phyloP scores from a whole-genome alignment of 2,797 vertebrate species.

The Melopsittacus undulatus region DNA sequence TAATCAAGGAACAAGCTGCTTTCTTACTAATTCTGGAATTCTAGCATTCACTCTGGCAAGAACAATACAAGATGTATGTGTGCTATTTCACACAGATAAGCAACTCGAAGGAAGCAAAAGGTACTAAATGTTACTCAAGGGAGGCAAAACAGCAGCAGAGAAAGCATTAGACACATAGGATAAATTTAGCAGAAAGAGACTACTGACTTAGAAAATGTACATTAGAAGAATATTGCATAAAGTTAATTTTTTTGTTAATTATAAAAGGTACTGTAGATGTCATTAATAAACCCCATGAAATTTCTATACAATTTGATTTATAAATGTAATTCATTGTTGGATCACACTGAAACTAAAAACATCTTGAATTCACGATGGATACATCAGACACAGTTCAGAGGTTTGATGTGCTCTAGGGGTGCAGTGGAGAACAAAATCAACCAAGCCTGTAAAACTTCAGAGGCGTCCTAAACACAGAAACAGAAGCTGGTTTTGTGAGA shows the following conservation, averaged over 20 bases:
- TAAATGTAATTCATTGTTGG: neutral
- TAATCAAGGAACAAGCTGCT: neutral
- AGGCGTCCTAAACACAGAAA: neutral
- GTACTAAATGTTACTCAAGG: neutral
- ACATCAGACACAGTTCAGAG: neutral
- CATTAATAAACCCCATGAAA: neutral
- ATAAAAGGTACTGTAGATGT: neutral
- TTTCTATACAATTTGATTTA: neutral
- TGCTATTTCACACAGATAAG: neutral
- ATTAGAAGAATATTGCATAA: neutral
- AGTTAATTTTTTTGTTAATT: neutral
- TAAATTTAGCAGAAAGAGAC: neutral
- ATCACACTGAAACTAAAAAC: neutral
- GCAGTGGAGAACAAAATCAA: neutral
- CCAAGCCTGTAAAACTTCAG: neutral
- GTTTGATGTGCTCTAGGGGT: neutral
- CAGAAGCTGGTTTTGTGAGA: neutral
- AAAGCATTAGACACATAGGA: neutral
- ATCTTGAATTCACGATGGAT: neutral
- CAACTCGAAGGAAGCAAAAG: neutral
- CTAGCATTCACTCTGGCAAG: neutral
- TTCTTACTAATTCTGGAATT: neutral
- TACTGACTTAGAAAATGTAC: neutral
- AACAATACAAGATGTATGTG: neutral
- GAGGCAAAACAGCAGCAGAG: neutral